Percentiles rank a stretch among this genome's conserved stretches.
phyloP scores from a whole-genome alignment of 2,888 invertebrate genomes.

The Reticulitermes lucifugus region DNA sequence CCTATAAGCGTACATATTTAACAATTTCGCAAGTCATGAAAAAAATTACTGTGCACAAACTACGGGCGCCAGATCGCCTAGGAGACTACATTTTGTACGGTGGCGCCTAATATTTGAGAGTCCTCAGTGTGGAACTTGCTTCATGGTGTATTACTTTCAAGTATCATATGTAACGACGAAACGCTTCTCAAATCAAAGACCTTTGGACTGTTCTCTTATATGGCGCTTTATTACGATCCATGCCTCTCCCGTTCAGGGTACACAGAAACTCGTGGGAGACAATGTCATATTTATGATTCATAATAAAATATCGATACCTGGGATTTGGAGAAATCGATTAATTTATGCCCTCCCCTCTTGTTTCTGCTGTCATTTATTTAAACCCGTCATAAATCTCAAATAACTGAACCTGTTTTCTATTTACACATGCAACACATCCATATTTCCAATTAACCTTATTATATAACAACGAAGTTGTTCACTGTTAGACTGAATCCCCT shows the following conservation, averaged over 20 bases:
- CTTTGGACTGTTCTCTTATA: not conserved
- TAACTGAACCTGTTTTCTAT: not conserved
- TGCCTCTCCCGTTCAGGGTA: not conserved
- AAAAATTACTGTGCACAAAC: too few species aligned
- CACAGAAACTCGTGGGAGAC: not conserved
- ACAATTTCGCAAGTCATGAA: too few species aligned
- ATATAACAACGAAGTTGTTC: conserved; percentile 3
- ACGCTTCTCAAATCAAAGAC: not conserved
- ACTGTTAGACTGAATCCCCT: not conserved
- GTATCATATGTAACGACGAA: too few species aligned
- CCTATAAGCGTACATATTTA: too few species aligned
- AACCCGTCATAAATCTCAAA: conserved; percentile 21
- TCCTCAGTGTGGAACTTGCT: too few species aligned
- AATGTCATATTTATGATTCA: conserved; percentile 12
- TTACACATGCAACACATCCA: not conserved
- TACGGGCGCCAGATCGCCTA: too few species aligned
- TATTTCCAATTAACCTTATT: conserved; percentile 15
- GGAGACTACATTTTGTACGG: too few species aligned
- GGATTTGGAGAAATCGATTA: conserved; percentile 14
- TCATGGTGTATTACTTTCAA: too few species aligned
- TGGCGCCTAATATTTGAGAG: too few species aligned
- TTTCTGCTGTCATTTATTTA: conserved; percentile 2
- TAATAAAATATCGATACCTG: conserved; percentile 23
- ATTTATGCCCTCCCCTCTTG: not conserved
- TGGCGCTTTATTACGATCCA: too few species aligned